These are phyloP conservation scores for Hydrotaea diabolus DNA, from an alignment of 2,888 invertebrate genomes.

Conservation along the genomic window DNA sequence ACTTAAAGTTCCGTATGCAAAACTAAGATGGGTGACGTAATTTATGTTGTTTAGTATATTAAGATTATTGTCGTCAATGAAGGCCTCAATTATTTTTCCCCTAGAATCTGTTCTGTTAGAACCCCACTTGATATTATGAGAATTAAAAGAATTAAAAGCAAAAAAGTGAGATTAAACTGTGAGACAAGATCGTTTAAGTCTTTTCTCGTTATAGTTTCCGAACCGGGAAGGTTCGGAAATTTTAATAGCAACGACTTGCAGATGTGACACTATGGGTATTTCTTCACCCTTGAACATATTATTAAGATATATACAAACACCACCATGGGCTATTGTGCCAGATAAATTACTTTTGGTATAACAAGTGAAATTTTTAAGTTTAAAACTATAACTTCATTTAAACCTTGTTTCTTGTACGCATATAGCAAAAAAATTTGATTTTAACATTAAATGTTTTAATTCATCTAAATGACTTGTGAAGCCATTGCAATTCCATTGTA, in stretches of 20 bases:
- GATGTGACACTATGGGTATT: slow-evolving; percentile 12
- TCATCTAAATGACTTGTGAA: no score
- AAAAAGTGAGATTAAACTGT: slow-evolving; percentile 42
- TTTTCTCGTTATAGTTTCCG: no score
- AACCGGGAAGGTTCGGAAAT: no score
- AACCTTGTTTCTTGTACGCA: slow-evolving; percentile 50
- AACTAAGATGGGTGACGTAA: slow-evolving; percentile 25
- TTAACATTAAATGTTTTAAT: slow-evolving; percentile 41
- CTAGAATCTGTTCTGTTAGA: no score
- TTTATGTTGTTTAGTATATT: slow-evolving; percentile 40
- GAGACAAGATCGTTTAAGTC: slow-evolving; percentile 29
- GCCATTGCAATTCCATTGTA: no score
- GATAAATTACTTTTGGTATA: no score
- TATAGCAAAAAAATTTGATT: slow-evolving; percentile 45
- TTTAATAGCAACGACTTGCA: slow-evolving; percentile 41
- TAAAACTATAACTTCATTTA: slow-evolving; percentile 34
- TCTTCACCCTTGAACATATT: slow-evolving; percentile 33
- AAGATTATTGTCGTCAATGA: slow-evolving; percentile 29
- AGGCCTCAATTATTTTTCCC: no score
- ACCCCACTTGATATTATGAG: no score
- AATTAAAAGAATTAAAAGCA: slow-evolving; percentile 49
- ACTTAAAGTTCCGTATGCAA: no score
- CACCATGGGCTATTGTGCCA: no score
- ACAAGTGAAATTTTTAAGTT: no score
- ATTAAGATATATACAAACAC: slow-evolving; percentile 42